Percentiles rank a stretch among this genome's conserved stretches.
Evolutionary conservation across 2,113 vertebrate species (phyloP).

Genomic region (Leucopternis melanops): DNA sequence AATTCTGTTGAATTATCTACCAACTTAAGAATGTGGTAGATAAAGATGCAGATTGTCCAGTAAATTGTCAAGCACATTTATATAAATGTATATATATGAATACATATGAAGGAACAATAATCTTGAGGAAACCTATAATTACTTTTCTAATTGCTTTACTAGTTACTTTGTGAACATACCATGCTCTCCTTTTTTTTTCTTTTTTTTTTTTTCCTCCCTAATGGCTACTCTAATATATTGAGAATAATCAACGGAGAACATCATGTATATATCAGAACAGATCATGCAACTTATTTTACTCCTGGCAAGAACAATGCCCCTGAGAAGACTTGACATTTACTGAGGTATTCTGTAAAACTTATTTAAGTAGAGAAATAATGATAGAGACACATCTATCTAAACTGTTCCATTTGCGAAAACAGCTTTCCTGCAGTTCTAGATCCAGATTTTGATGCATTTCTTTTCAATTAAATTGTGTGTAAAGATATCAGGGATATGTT

Average conservation of each 20-base stretch:
- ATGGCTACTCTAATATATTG: neutral
- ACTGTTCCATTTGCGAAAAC: neutral
- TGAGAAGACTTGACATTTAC: neutral
- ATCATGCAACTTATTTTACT: neutral
- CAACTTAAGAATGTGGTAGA: neutral
- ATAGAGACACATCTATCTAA: neutral
- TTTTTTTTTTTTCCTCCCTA: neutral
- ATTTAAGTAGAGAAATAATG: neutral
- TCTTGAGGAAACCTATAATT: neutral
- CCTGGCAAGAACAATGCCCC: neutral
- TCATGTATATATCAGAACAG: neutral
- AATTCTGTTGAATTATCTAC: neutral
- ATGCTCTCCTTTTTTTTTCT: neutral
- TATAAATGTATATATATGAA: neutral
- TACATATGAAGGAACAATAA: neutral
- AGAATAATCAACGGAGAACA: neutral
- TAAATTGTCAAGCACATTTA: neutral
- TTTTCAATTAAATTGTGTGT: neutral
- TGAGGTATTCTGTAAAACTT: neutral
- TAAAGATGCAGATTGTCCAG: neutral
- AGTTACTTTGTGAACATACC: neutral
- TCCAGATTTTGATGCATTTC: neutral
- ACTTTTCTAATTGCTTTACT: neutral
- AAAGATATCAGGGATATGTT: neutral
- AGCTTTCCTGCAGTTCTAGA: neutral